phyloP scores from a whole-genome alignment of 2,888 invertebrate species.

The Cryptosula pallasiana region DNA sequence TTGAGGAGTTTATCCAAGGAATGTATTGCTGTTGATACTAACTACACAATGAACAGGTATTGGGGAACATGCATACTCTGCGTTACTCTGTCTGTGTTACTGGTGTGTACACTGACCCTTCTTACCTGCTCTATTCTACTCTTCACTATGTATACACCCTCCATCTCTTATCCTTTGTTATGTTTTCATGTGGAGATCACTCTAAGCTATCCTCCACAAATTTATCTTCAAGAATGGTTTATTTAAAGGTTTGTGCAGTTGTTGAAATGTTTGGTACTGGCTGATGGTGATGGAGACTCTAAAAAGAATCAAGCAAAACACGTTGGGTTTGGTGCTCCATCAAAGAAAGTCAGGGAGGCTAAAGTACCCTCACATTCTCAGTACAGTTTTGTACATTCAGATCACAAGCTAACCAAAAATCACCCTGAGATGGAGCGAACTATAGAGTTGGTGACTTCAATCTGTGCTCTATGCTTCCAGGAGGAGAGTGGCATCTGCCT shows the following conservation, averaged over 20 bases:
- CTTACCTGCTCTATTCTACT: background rate
- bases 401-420: background rate
- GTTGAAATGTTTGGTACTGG: background rate
- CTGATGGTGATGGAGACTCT: background rate
- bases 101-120: background rate
- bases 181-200: no score
- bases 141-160: no score
- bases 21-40: background rate
- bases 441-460: background rate
- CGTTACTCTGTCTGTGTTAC: no score
- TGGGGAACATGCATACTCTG: no score
- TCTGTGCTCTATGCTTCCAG: background rate
- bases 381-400: background rate
- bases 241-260: background rate
- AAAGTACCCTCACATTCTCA: background rate
- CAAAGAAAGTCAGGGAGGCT: no score
- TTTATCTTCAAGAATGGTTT: no score
- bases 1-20: background rate
- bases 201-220: no score
- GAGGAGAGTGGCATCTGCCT: background rate
- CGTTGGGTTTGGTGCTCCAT: slow-evolving; percentile 4
- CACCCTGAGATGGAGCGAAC: slow-evolving; percentile 2
- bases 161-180: no score
- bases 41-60: background rate
- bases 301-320: background rate